Percentiles rank a stretch among this genome's conserved stretches.
phyloP scores from a whole-genome alignment of 2,113 vertebrate species.

The Strix aluco region DNA sequence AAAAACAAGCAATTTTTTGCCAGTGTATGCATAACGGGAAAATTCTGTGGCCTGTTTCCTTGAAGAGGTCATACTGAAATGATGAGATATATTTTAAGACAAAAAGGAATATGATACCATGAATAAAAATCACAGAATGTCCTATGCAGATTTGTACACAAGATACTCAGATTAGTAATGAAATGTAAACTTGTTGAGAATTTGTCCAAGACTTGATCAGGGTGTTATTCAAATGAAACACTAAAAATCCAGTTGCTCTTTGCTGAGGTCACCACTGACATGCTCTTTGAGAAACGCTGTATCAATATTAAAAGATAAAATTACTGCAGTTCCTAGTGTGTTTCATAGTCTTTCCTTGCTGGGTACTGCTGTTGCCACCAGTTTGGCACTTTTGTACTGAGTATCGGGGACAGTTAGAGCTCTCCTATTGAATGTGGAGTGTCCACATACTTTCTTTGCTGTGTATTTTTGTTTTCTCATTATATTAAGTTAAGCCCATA shows the following conservation, averaged over 20 bases:
- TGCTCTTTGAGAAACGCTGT: not conserved
- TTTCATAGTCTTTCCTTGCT: not conserved
- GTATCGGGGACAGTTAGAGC: not conserved
- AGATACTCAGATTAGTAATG: not conserved
- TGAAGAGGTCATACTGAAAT: not conserved
- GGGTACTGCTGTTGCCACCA: not conserved
- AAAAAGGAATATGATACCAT: not conserved
- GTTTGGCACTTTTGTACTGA: not conserved
- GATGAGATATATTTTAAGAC: no score
- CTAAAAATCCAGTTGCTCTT: not conserved
- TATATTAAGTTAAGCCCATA: not conserved
- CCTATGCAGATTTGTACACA: not conserved
- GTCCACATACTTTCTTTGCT: not conserved
- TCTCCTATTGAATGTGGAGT: not conserved
- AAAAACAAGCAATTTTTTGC: not conserved
- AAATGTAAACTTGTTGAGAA: not conserved
- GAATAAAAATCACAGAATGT: not conserved
- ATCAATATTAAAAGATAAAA: not conserved
- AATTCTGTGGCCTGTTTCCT: not conserved
- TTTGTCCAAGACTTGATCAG: not conserved
- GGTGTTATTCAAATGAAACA: not conserved
- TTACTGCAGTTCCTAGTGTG: not conserved
- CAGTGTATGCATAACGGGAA: not conserved
- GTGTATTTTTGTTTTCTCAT: not conserved
- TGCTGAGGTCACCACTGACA: not conserved